Base-by-base conservation (phyloP, 2,797 vertebrate genomes). In the Choloepus didactylus region DNA sequence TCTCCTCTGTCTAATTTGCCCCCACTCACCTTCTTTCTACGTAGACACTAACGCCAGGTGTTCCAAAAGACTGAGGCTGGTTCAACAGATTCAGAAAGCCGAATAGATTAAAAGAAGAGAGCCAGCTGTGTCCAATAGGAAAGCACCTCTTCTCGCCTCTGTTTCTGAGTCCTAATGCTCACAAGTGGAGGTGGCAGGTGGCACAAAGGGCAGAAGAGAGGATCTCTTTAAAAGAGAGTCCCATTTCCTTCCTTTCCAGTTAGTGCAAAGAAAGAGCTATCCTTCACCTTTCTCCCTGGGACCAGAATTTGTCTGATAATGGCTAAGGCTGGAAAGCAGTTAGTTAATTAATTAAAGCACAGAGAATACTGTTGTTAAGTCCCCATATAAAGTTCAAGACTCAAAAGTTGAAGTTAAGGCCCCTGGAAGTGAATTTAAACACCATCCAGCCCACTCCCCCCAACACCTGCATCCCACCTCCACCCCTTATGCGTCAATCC, bases 31-130 rank as follows among this genome's bases (percentile, higher is more conserved):
- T 54, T 93, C 44, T 70, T 46, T 87, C 85, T 31, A 5, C 0
- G 0, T 14, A 62, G 67, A 89, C 23, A 46, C 18, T 15, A 54
- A 76, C 2, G 62, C n/a, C 73, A 92, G 27, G 46, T 62, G 3
- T 41, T 81, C 64, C 49, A 59, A 72, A 69, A 75, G 59, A 70
- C 3, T 84, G 76, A 93, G 70, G n/a, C 38, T 35, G 44, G 6
- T 88, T 96, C 69, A 73, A 93, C 44, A 93, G 66, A 44, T 72
- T 96, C 54, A 62, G 73, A 93, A 94, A 95, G 79, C 15, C 23
- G 3, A 96, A 49, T 19, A 18, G 18, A 76, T 81, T 90, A 87
- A 75, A 96, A 89, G 38, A 16, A 81, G 29, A 89, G 59, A 16
- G 27, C 41, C 41, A 51, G 60, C 25, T 87, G 4, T 79, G 73